phyloP scores from a whole-genome alignment of 2,888 invertebrate species.

The Chrysotoxum bicinctum region DNA sequence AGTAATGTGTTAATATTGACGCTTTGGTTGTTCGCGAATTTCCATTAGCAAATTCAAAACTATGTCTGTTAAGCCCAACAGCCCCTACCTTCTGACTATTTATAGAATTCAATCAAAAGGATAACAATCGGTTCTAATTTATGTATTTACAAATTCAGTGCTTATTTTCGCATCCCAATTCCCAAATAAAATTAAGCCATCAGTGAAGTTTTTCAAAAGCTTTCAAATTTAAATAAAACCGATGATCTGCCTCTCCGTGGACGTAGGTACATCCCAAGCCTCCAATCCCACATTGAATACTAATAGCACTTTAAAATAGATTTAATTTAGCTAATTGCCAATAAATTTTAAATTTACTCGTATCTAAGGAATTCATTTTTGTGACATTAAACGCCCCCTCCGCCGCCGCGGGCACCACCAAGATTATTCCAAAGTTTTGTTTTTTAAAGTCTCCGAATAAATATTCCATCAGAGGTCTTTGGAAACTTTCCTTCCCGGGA shows the following conservation, averaged over 20 bases:
- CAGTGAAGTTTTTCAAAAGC: slow-evolving; percentile 6
- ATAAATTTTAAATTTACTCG: slow-evolving; percentile 67
- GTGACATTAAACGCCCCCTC: slow-evolving; percentile 4
- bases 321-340: slow-evolving; percentile 66
- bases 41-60: not conserved
- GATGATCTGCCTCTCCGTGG: not conserved
- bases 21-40: not conserved
- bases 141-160: slow-evolving; percentile 47
- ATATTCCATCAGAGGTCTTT: slow-evolving; percentile 19
- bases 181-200: not conserved
- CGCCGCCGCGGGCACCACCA: too few species aligned
- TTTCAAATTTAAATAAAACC: slow-evolving; percentile 32
- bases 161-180: slow-evolving; percentile 32
- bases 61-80: not conserved
- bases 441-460: slow-evolving; percentile 47
- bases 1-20: slow-evolving; percentile 3
- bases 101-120: slow-evolving; percentile 17
- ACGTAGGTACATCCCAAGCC: not conserved
- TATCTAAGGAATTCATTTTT: slow-evolving; percentile 45
- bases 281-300: slow-evolving; percentile 27
- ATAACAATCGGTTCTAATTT: slow-evolving; percentile 44
- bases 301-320: slow-evolving; percentile 63
- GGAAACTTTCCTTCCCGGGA: not conserved
- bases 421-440: slow-evolving; percentile 4
- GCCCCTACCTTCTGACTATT: too few species aligned